Evolutionary conservation across 2,888 invertebrate species (phyloP), one percentile per base, ranked within the genome.

Genomic region (Archaeoteleia sp.): DNA sequence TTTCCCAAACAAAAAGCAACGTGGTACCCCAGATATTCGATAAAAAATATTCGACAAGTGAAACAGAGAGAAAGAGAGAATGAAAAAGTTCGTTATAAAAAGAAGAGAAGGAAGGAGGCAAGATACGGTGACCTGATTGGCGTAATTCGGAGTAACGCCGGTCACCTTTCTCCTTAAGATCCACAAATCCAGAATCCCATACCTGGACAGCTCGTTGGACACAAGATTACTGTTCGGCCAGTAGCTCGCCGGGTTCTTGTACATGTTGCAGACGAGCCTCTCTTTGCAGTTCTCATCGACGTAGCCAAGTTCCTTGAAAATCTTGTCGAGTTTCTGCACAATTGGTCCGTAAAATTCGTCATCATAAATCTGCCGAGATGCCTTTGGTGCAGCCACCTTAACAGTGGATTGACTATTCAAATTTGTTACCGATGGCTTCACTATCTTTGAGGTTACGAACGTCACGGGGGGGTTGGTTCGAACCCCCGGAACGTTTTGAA

Each of bases 141-240:
- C 73, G 70, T 42, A 70, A 78, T 79, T 80, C 72, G 74, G 75
- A 75, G 66, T 72, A 70, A 70, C 76, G 67, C 70, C 71, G 73
- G 74, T 73, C 75, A 80, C 83, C 83, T 84, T 84, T 84, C 84
- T 82, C 83, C 78, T 77, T 68, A 71, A 72, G 73, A 78, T 78
- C 71, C 73, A 74, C 70, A 67, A 63, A 72, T 75, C 67, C 58
- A 69, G 54, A 68, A 68, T 25, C 17, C 27, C 63, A 40, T 69
- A 95, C 95, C 95, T 93, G 90, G 95, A 95, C 37, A 95, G 87
- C 82, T 95, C 95, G 32, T 93, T 93, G 10, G 95, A 95, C 48
- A 95, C 89, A 63, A 95, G 88, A 85, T 95, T 95, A 82, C 95
- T 95, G 82, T 94, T 93, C 0, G 95, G 95, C 63, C 94, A 91